Evolutionary conservation across 2,888 invertebrate genomes (phyloP), one percentile per base, ranked within the genome.

Genomic region (Stenotaenia linearis): DNA sequence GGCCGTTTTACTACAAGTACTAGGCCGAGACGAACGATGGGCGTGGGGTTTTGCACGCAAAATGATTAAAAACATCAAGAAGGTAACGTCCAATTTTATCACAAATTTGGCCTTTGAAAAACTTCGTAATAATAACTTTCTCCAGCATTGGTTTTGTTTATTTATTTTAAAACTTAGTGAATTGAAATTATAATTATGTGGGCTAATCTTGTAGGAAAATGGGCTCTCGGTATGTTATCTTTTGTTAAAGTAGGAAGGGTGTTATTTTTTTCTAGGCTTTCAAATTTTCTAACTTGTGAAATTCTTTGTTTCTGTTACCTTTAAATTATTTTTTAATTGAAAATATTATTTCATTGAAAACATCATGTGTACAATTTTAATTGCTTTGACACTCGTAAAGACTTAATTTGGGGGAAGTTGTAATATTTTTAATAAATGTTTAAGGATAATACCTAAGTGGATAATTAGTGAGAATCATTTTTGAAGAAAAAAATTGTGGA

Each of bases 361-460:
- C 69, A 28, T 69, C 69, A 69, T 69, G 69, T 69, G 69, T 69
- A 69, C 69, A 28, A 69, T 69, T 69, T 69, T 69, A 69, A 69
- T 69, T 69, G n/a, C 25, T 69, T 69, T 69, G 69, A 69, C 69
- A 69, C 69, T 69, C 69, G 69, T 69, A 69, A 69, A 69, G 69
- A 69, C 28, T 69, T 69, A 69, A 69, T 69, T 69, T 25, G 28
- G 10, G 69, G 28, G 69, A 69, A 69, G 25, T 69, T 69, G 25
- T 28, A 69, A 28, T 28, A 69, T 28, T 28, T 25, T 69, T 69
- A 69, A 25, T 69, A 69, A 69, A 69, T 69, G 69, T 69, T 69
- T 9, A 28, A 28, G 69, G 69, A 69, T 50, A 50, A 69, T 69
- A 69, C 23, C 23, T 69, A 69, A 69, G 69, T n/a, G 25, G 69